Conservation (phyloP, 2,113 vertebrate genomes). For the Opisthocomus hoazin region DNA sequence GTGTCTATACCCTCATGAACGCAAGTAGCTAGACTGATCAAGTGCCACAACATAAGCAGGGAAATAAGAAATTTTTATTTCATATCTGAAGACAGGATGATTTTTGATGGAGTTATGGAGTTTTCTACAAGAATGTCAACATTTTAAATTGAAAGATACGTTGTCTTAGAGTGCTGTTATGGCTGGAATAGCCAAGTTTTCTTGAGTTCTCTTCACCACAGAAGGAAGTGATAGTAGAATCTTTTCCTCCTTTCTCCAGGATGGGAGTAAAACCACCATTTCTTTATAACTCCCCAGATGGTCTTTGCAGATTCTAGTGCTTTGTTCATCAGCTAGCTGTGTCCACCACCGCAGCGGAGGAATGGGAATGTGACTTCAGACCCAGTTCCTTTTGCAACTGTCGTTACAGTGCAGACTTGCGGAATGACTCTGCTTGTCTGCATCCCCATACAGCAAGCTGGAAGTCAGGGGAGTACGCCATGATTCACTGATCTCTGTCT, state of each 20-base stretch:
- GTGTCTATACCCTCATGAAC: neutral
- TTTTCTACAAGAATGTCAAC: neutral
- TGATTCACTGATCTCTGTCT: neutral
- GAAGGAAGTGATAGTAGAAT: neutral
- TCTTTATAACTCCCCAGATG: neutral
- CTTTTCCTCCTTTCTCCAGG: neutral
- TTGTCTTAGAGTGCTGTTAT: neutral
- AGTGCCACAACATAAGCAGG: neutral
- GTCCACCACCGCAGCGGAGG: neutral
- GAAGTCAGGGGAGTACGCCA: rapidly evolving
- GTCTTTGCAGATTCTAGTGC: neutral
- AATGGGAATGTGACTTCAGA: neutral
- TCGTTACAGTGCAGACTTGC: neutral
- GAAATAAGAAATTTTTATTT: neutral
- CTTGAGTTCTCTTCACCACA: neutral
- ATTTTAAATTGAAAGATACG: neutral
- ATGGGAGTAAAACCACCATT: neutral
- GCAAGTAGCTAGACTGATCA: neutral
- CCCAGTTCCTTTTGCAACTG: neutral
- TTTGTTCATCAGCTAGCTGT: neutral
- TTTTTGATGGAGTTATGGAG: neutral
- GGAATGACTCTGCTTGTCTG: neutral
- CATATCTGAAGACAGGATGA: neutral
- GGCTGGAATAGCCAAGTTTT: neutral
- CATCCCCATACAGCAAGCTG: neutral